phyloP scores from a whole-genome alignment of 2,888 invertebrate species.

The Eurois occulta region DNA sequence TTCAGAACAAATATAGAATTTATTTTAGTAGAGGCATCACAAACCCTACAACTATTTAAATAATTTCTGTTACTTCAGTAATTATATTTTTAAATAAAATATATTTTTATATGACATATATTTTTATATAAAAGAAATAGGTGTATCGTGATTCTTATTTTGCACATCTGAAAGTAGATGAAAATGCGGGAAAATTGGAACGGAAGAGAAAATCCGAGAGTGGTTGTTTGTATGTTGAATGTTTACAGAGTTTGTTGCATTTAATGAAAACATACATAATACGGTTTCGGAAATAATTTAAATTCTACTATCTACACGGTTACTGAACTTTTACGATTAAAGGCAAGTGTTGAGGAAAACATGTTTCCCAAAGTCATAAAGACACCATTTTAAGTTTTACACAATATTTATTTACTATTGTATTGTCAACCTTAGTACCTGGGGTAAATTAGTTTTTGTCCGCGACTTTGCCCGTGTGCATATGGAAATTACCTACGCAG shows the following conservation, averaged over 20 bases:
- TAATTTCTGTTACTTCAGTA: background rate
- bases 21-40: background rate
- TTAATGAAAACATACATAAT: background rate
- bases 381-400: background rate
- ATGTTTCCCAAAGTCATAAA: background rate
- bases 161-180: background rate
- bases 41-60: background rate
- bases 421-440: background rate
- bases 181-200: slow-evolving; percentile 2
- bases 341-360: background rate
- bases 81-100: background rate
- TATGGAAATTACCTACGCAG: background rate
- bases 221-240: background rate
- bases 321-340: background rate
- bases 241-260: background rate
- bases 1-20: background rate
- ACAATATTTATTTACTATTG: background rate
- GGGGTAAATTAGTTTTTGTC: background rate
- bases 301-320: background rate
- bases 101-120: background rate
- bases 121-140: background rate
- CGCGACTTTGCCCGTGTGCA: background rate
- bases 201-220: background rate
- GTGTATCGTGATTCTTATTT: background rate
- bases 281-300: background rate